Base-by-base conservation (phyloP, 1,140 invertebrate species). In the Drosophila sechellia region DNA sequence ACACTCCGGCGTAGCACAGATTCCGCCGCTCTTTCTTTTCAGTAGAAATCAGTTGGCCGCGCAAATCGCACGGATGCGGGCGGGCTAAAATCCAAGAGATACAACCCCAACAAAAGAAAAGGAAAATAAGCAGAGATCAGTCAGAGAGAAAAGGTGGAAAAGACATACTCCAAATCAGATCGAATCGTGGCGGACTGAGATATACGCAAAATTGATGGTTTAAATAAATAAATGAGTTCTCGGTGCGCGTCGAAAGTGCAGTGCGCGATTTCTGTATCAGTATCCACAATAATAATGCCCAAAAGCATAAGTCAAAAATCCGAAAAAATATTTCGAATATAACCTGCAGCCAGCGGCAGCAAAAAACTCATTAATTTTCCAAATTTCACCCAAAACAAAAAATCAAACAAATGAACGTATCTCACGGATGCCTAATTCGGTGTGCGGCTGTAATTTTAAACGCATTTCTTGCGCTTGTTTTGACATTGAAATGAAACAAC, bases 11-110 rank as follows among this genome's bases (percentile, higher is more conserved):
- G 76, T 79, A 76, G 80, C 40, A 84, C 72, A 79, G 72, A 79
- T 79, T 68, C 74, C 39, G 12, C 59, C 11, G 49, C 65, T 68
- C 48, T 77, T 50, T 10, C 48, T 34, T 79, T 42, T 87, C 81
- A 87, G 83, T 87, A 89, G 75, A 87, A 83, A 73, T 79, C 68
- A 71, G 79, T 87, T 79, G 68, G 84, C 73, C 83, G 84, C 66
- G 63, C 75, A 87, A 87, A 83, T 89, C 79, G 79, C 76, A 66
- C 74, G 75, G 59, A 59, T 77, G 49, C 57, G 56, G 37, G 17
- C 66, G 49, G 63, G 34, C 49, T 11, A 22, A 70, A 46, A 60
- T 79, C 57, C 46, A 61, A 55, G 40, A 68, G 60, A 61, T 63
- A 49, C 45, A 65, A 10, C 10, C 8, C 31, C 8, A 31, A 31